phyloP scores from a whole-genome alignment of 2,797 vertebrate genomes.

The Neoniphon sammara region DNA sequence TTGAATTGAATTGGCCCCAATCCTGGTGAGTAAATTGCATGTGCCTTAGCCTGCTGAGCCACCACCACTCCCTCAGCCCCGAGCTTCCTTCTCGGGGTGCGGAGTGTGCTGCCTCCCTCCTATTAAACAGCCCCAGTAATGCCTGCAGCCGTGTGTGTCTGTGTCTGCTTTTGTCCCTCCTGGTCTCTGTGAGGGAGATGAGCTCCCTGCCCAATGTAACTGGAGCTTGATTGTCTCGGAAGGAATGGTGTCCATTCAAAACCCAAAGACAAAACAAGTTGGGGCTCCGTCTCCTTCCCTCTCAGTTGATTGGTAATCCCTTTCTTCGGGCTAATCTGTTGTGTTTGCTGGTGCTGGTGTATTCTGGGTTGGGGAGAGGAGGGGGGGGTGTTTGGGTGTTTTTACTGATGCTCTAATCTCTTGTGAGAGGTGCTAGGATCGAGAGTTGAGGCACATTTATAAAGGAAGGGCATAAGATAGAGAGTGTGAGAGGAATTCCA shows the following conservation, averaged over 20 bases:
- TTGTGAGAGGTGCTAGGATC: conserved; percentile 53
- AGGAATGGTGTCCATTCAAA: conserved; percentile 67
- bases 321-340: conserved; percentile 76
- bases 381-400: not conserved
- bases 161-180: conserved; percentile 53
- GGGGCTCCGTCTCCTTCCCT: conserved; percentile 64
- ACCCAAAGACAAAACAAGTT: conserved; percentile 71
- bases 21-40: conserved; percentile 23
- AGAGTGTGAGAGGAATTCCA: conserved; percentile 33
- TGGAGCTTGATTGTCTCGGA: conserved; percentile 60
- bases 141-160: conserved; percentile 44
- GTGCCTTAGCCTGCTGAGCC: conserved; percentile 26
- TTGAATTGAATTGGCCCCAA: not conserved
- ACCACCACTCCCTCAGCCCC: conserved; percentile 24
- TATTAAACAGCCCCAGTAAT: conserved; percentile 46
- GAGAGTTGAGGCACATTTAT: conserved; percentile 20
- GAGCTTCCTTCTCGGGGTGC: conserved; percentile 32
- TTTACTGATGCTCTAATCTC: conserved; percentile 62
- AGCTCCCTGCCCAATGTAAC: conserved; percentile 59
- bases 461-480: conserved; percentile 2
- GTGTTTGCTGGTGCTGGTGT: conserved; percentile 66
- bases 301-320: conserved; percentile 76
- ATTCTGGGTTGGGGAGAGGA: conserved; percentile 23
- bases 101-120: conserved; percentile 37
- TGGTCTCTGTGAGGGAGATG: conserved; percentile 60